Evolutionary conservation across 2,888 invertebrate species (phyloP).

Genomic region (Drosophila mettleri): DNA sequence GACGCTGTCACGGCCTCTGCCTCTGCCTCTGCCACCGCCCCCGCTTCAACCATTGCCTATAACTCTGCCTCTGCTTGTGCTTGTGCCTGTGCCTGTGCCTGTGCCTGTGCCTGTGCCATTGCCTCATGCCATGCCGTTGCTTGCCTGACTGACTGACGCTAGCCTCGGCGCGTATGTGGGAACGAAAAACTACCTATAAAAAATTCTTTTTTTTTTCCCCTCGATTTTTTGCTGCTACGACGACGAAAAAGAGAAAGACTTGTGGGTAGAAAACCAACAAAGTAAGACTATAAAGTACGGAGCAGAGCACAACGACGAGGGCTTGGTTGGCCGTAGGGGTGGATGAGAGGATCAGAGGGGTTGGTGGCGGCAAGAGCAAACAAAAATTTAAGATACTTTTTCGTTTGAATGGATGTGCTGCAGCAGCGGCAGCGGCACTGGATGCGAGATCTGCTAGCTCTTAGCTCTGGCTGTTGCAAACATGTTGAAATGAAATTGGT

Average conservation of each 20-base stretch:
- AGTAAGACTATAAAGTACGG: constrained; percentile 79
- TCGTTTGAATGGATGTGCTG: constrained; percentile 57
- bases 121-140: constrained; percentile 48
- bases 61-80: constrained; percentile 71
- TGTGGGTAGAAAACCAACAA: constrained; percentile 83
- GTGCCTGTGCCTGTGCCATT: constrained; percentile 20
- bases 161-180: constrained; percentile 80
- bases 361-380: constrained; percentile 46
- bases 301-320: constrained; percentile 36
- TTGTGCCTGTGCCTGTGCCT: constrained; percentile 38
- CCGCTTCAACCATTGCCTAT: too few relatives aligned
- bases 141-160: constrained; percentile 70
- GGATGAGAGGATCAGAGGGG: constrained; percentile 11
- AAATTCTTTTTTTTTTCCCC: constrained; percentile 54
- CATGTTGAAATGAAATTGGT: constrained; percentile 79
- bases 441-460: constrained; percentile 68
- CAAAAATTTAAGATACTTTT: constrained; percentile 81
- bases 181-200: constrained; percentile 81
- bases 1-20: constrained; percentile 79
- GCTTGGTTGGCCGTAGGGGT: constrained; percentile 23
- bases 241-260: constrained; percentile 83
- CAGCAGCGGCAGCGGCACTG: constrained; percentile 27
- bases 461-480: constrained; percentile 65
- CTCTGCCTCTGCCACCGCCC: constrained; percentile 50
- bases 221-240: constrained; percentile 56